A percentile compares a stretch with the other conserved stretches of the same genome.
Conservation (phyloP, 2,797 vertebrate genomes). For the Alcedo atthis region DNA sequence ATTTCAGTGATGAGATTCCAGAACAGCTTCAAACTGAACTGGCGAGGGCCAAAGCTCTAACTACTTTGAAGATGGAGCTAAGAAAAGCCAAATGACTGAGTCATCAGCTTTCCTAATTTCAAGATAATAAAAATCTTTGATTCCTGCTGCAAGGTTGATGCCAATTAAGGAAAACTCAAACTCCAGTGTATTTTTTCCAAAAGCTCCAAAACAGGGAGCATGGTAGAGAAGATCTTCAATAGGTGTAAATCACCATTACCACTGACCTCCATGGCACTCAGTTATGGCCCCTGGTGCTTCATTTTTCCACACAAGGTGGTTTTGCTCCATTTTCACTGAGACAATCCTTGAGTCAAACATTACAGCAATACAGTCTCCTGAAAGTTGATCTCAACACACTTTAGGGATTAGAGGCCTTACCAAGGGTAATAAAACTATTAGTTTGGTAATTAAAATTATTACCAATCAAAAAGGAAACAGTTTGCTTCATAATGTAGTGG, state of each 20-base stretch:
- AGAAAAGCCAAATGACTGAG: neutral
- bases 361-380: neutral
- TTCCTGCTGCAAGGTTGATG: neutral
- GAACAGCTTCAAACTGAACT: neutral
- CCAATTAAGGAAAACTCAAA: neutral
- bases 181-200: neutral
- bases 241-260: neutral
- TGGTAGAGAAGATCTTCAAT: neutral
- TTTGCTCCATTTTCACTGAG: neutral
- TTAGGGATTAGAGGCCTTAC: slow-evolving; percentile 19
- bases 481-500: slow-evolving; percentile 22
- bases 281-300: neutral
- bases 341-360: neutral
- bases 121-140: neutral
- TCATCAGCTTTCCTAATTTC: neutral
- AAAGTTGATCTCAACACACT: neutral
- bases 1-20: neutral
- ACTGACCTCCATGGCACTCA: neutral
- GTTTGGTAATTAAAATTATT: slow-evolving; percentile 63
- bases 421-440: slow-evolving; percentile 34
- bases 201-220: neutral
- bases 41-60: neutral
- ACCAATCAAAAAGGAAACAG: slow-evolving; percentile 32
- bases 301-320: neutral
- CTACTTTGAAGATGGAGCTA: neutral